These are phyloP conservation scores for Hypselothyrea guttata DNA, from an alignment of 2,888 invertebrate genomes.

Conservation along the genomic window DNA sequence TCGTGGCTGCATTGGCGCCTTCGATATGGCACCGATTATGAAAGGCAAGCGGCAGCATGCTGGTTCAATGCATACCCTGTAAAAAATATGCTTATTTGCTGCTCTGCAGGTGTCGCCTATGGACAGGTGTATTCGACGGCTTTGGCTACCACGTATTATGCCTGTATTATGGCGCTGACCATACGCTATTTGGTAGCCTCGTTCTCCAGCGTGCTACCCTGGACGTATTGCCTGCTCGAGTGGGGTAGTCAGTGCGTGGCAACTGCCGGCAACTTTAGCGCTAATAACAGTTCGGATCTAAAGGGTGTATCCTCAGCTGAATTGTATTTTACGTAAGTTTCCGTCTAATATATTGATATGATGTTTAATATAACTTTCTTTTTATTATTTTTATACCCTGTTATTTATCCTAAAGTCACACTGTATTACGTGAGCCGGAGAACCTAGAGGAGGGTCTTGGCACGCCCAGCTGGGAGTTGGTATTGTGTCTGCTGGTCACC, in stretches of 20 bases:
- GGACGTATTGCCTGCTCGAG: constrained; percentile 84
- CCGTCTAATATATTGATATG: too few species aligned
- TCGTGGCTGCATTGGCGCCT: constrained; percentile 86
- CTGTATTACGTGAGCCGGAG: constrained; percentile 83
- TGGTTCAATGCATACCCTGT: too few species aligned
- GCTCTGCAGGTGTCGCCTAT: constrained; percentile 84
- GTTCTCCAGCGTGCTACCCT: constrained; percentile 85
- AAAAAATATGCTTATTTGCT: too few species aligned
- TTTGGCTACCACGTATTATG: constrained; percentile 87
- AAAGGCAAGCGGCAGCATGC: constrained; percentile 85
- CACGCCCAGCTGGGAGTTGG: constrained; percentile 83
- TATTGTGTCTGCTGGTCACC: constrained; percentile 83
- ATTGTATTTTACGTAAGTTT: constrained; percentile 81
- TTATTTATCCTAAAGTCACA: too few species aligned
- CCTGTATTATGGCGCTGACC: constrained; percentile 86
- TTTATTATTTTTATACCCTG: neutral
- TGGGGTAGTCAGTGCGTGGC: constrained; percentile 83
- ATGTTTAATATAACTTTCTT: neutral
- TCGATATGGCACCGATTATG: constrained; percentile 86
- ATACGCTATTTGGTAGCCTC: constrained; percentile 86
- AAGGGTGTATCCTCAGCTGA: constrained; percentile 80
- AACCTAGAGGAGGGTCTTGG: constrained; percentile 83
- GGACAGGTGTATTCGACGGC: constrained; percentile 84
- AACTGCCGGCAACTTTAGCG: constrained; percentile 56
- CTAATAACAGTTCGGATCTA: neutral